Evolutionary conservation across 64 coral and sea anemone genomes (phyloP).

Genomic region (Montipora capricornis): DNA sequence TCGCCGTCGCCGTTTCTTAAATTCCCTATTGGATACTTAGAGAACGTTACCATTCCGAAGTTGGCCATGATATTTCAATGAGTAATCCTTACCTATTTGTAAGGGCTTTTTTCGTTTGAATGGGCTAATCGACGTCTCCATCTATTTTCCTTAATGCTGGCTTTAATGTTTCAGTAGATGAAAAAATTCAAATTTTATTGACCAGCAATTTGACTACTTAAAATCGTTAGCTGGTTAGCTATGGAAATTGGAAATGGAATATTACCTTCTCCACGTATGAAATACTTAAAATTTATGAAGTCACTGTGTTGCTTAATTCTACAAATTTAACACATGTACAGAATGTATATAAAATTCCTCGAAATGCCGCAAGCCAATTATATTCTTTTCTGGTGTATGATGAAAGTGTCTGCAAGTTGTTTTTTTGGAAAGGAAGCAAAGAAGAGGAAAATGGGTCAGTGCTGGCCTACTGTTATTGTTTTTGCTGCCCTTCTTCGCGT

Average conservation of each 20-base stretch:
- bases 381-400: neutral
- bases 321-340: neutral
- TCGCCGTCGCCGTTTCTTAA: no score
- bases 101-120: no score
- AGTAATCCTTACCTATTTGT: no score
- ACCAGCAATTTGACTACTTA: neutral
- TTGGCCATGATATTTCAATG: no score
- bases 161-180: neutral
- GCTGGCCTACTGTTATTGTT: no score
- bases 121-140: neutral
- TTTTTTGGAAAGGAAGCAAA: no score
- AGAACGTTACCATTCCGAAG: no score
- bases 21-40: no score
- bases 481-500: no score
- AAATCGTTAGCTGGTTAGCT: neutral
- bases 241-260: neutral
- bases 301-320: neutral
- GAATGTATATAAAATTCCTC: conserved; percentile 24
- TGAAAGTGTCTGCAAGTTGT: no score
- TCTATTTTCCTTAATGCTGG: neutral
- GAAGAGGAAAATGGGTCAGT: no score
- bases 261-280: neutral
- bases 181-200: neutral
- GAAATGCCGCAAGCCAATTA: neutral
- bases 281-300: neutral